Evolutionary conservation across 2,888 invertebrate genomes (phyloP).

Genomic region (Amphiduros pacificus): DNA sequence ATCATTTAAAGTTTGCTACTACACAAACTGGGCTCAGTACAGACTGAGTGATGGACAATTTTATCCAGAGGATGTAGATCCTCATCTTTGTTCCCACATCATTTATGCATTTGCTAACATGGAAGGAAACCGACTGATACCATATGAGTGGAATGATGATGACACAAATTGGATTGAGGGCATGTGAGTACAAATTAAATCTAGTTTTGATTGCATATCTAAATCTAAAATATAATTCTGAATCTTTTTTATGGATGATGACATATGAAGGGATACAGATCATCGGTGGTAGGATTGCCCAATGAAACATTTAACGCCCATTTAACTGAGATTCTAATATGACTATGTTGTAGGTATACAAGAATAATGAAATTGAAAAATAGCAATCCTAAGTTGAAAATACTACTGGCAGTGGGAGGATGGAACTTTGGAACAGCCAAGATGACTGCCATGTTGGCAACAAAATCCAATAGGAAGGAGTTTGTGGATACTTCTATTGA

Average conservation of each 20-base stretch:
- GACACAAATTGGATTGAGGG: slow-evolving; percentile 39
- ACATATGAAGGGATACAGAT: too few relatives aligned
- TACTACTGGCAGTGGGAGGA: slow-evolving; percentile 85
- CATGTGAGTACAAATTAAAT: slow-evolving; percentile 44
- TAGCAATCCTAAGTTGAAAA: slow-evolving; percentile 72
- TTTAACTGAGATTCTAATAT: too few relatives aligned
- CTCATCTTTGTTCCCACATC: slow-evolving; percentile 92
- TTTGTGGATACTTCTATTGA: slow-evolving; percentile 39
- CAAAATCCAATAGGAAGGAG: slow-evolving; percentile 32
- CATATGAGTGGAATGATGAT: slow-evolving; percentile 93
- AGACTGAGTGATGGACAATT: slow-evolving; percentile 88
- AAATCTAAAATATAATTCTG: too few relatives aligned
- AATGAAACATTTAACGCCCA: too few relatives aligned
- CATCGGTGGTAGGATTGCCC: too few relatives aligned
- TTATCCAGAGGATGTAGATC: slow-evolving; percentile 89
- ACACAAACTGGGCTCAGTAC: slow-evolving; percentile 99
- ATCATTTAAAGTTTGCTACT: slow-evolving; percentile 90
- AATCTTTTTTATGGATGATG: too few relatives aligned
- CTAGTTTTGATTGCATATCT: too few relatives aligned
- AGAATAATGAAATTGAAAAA: slow-evolving; percentile 72
- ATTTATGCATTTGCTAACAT: slow-evolving; percentile 97
- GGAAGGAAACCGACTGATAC: slow-evolving; percentile 89
- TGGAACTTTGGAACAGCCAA: slow-evolving; percentile 87
- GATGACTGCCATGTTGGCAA: slow-evolving; percentile 44
- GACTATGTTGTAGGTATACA: slow-evolving; percentile 71